Conservation (phyloP, 2,888 invertebrate species). For the Malachius bipustulatus region DNA sequence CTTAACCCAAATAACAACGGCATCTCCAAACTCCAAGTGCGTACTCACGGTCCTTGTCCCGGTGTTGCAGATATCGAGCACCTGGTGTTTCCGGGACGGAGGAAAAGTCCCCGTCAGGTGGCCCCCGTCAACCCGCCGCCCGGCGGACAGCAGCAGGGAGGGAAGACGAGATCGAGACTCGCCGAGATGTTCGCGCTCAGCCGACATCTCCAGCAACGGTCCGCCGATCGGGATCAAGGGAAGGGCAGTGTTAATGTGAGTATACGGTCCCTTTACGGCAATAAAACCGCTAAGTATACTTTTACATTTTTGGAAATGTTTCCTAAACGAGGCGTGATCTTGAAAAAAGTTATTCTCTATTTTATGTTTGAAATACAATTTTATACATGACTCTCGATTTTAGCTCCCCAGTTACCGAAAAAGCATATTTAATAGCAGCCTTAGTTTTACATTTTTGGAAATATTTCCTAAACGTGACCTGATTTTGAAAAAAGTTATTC, state of each 20-base stretch:
- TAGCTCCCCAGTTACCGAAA: neutral
- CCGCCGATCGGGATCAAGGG: conserved; percentile 32
- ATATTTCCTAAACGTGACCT: no score
- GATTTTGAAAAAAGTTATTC: no score
- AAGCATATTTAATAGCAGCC: conserved; percentile 1
- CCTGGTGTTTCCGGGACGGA: conserved; percentile 42
- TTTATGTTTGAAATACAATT: neutral
- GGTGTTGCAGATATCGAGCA: conserved; percentile 47
- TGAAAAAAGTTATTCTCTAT: no score
- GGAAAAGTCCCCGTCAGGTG: conserved; percentile 36
- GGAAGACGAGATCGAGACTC: conserved; percentile 37
- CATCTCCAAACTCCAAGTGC: no score
- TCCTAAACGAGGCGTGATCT: no score
- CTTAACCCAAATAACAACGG: no score
- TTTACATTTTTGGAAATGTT: no score
- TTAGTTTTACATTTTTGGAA: no score
- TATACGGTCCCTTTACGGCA: no score
- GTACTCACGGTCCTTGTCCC: no score
- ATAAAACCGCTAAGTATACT: no score
- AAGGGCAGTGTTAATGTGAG: conserved; percentile 31
- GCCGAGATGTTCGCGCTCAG: conserved; percentile 44
- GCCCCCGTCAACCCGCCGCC: conserved; percentile 32
- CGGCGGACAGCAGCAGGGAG: no score
- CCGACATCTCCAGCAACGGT: conserved; percentile 35
- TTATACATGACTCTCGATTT: neutral